Conservation (phyloP, 2,888 invertebrate species). For the Cynaeus angustus region DNA sequence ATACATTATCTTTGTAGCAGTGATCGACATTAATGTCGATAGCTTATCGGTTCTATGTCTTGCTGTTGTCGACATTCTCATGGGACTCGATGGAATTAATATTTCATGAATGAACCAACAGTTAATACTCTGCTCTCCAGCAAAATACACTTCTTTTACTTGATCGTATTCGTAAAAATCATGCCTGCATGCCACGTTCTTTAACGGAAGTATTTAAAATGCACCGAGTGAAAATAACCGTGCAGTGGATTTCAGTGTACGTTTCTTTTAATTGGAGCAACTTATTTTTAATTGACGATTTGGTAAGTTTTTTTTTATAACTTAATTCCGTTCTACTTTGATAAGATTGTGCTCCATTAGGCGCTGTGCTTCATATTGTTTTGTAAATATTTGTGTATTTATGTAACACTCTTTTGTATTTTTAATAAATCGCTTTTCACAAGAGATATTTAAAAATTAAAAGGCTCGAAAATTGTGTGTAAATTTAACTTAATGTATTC, state of each 20-base stretch:
- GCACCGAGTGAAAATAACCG: slow-evolving; percentile 14
- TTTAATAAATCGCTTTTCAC: slow-evolving; percentile 37
- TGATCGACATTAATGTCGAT: slow-evolving; percentile 26
- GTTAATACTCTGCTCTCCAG: too few species aligned
- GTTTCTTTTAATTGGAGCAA: slow-evolving; percentile 38
- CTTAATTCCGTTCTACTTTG: slow-evolving; percentile 52
- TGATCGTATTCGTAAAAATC: slow-evolving; percentile 18
- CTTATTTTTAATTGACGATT: slow-evolving; percentile 36
- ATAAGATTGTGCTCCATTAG: slow-evolving; percentile 46
- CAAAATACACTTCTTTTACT: slow-evolving; percentile 3
- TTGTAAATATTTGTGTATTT: slow-evolving; percentile 43
- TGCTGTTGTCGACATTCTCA: slow-evolving; percentile 22
- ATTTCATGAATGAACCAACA: slow-evolving; percentile 22
- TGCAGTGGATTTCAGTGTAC: slow-evolving; percentile 29
- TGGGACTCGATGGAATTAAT: slow-evolving; percentile 20
- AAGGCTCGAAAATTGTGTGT: slow-evolving; percentile 51
- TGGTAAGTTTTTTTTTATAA: slow-evolving; percentile 51
- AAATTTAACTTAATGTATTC: slow-evolving; percentile 51
- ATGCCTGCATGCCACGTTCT: slow-evolving; percentile 25
- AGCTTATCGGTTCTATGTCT: slow-evolving; percentile 30
- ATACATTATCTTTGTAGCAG: slow-evolving; percentile 22
- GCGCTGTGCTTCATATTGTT: slow-evolving; percentile 36
- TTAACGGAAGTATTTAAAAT: slow-evolving; percentile 5
- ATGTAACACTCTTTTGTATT: slow-evolving; percentile 45
- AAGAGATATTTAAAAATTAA: slow-evolving; percentile 52